Conservation (phyloP, 37 sponge, comb jelly and placozoan genomes). For the Hexactinellida sp. region DNA sequence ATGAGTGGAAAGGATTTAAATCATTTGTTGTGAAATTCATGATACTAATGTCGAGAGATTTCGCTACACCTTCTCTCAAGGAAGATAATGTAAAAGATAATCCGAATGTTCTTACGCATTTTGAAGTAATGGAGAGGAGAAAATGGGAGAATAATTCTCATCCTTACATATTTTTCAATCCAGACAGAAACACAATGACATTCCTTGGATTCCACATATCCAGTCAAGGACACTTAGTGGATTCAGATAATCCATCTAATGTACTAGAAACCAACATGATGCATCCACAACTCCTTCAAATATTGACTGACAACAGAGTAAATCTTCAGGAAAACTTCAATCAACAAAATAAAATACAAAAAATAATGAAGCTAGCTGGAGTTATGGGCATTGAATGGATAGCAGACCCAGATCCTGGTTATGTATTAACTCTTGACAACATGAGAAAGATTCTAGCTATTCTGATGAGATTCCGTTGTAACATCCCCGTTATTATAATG, state of each 20-base stretch:
- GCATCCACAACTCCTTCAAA: neutral
- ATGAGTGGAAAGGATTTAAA: constrained; percentile 27
- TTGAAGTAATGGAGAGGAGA: neutral
- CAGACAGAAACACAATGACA: constrained; percentile 44
- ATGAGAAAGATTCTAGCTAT: constrained; percentile 4
- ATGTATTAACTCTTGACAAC: neutral
- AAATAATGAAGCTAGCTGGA: constrained; percentile 24
- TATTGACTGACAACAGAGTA: neutral
- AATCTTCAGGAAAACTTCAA: neutral
- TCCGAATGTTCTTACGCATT: neutral
- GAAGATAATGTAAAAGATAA: neutral
- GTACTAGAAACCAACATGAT: neutral
- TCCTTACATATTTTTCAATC: constrained; percentile 79
- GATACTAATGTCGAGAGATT: constrained; percentile 63
- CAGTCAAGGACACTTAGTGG: constrained; percentile 19
- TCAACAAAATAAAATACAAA: neutral
- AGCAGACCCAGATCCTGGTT: constrained; percentile 3
- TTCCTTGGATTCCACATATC: constrained; percentile 59
- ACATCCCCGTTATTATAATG: constrained; percentile 91
- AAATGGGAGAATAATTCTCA: constrained; percentile 36
- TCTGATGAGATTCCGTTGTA: constrained; percentile 38
- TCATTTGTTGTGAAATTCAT: constrained; percentile 76
- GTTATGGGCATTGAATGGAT: constrained; percentile 43
- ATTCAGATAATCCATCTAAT: neutral
- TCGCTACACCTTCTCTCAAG: neutral